phyloP scores from a whole-genome alignment of 35 echinoderm and acorn worm genomes.

The Ophiothrix spiculata region DNA sequence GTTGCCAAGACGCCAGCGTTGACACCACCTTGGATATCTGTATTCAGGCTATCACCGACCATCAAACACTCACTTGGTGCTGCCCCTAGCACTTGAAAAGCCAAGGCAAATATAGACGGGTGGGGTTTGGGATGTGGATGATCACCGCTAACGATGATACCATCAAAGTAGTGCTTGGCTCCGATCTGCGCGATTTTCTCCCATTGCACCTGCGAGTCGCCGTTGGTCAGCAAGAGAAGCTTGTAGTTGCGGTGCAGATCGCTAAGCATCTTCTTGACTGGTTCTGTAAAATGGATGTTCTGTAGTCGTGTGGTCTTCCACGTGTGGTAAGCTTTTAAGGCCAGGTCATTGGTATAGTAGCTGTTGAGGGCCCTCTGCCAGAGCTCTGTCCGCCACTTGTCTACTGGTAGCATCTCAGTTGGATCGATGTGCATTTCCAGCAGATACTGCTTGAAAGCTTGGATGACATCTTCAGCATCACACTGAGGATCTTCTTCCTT shows the following conservation, averaged over 20 bases:
- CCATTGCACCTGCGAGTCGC: slow-evolving; percentile 67
- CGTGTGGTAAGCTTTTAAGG: slow-evolving; percentile 45
- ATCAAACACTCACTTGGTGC: slow-evolving; percentile 58
- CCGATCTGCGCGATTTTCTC: slow-evolving; percentile 67
- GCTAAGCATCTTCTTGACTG: slow-evolving; percentile 49
- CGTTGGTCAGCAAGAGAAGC: slow-evolving; percentile 83
- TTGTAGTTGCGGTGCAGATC: slow-evolving; percentile 63
- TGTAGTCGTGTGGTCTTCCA: slow-evolving; percentile 80
- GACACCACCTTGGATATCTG: slow-evolving; percentile 86
- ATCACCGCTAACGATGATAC: slow-evolving; percentile 89
- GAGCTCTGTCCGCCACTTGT: slow-evolving; percentile 85
- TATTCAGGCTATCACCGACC: slow-evolving; percentile 78
- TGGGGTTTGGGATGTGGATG: slow-evolving; percentile 79
- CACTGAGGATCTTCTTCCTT: slow-evolving; percentile 37
- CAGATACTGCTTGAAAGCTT: slow-evolving; percentile 37
- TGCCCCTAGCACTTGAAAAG: slow-evolving; percentile 60
- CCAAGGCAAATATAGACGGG: slow-evolving; percentile 70
- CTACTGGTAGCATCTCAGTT: slow-evolving; percentile 62
- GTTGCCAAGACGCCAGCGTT: slow-evolving; percentile 69
- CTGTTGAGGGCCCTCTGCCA: slow-evolving; percentile 73
- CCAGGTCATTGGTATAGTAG: slow-evolving; percentile 23
- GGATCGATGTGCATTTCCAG: slow-evolving; percentile 60
- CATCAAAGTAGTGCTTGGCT: slow-evolving; percentile 84
- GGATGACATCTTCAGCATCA: slow-evolving; percentile 54
- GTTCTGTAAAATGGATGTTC: slow-evolving; percentile 57